Evolutionary conservation across 1,140 invertebrate genomes (phyloP).

Genomic region (Hycleus cichorii): DNA sequence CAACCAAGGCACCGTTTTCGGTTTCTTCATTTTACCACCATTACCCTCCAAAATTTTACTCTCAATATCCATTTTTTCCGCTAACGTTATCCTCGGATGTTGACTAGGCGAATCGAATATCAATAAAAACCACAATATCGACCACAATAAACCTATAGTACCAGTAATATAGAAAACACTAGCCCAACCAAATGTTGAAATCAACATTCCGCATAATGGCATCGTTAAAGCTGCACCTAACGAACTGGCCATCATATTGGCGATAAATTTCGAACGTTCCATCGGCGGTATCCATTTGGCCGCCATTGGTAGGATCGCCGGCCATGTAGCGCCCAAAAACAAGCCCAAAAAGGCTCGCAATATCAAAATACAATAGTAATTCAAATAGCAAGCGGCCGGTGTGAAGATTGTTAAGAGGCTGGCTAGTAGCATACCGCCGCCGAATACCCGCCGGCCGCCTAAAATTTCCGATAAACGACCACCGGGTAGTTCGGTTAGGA

Average conservation of each 20-base stretch:
- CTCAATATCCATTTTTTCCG: conserved; percentile 76
- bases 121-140: conserved; percentile 73
- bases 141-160: conserved; percentile 71
- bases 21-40: conserved; percentile 41
- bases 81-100: conserved; percentile 76
- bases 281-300: conserved; percentile 85
- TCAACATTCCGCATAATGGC: conserved; percentile 72
- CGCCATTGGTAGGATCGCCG: conserved; percentile 81
- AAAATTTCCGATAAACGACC: conserved; percentile 75
- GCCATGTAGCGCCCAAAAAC: conserved; percentile 80
- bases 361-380: conserved; percentile 53
- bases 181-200: conserved; percentile 71
- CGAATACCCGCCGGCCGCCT: conserved; percentile 76
- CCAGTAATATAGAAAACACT: conserved; percentile 81
- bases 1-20: conserved; percentile 69
- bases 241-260: conserved; percentile 81
- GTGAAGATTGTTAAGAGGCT: conserved; percentile 76
- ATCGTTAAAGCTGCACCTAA: conserved; percentile 76
- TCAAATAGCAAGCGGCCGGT: conserved; percentile 60
- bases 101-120: conserved; percentile 77
- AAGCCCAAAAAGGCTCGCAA: conserved; percentile 63
- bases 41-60: conserved; percentile 53
- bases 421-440: conserved; percentile 74
- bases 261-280: conserved; percentile 81
- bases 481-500: conserved; percentile 80